A percentile compares a stretch with the other conserved stretches of the same genome.
Conservation (phyloP, 2,113 vertebrate genomes). For the Odontesthes bonariensis region DNA sequence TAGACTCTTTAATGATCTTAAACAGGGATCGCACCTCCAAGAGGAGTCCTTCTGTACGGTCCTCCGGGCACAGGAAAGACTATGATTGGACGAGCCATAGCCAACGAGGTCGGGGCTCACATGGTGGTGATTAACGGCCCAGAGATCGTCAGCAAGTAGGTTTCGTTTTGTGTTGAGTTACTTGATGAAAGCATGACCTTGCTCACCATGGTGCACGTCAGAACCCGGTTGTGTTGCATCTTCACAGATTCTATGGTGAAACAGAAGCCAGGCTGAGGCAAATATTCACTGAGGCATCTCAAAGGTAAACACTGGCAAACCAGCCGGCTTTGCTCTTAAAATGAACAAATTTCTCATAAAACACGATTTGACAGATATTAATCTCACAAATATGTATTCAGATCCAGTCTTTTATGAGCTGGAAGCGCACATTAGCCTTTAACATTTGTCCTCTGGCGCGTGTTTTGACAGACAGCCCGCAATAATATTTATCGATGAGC, state of each 20-base stretch:
- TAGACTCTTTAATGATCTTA: conserved; percentile 1
- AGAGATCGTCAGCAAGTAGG: conserved; percentile 99
- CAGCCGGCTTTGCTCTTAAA: neutral
- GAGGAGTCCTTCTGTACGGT: conserved; percentile 93
- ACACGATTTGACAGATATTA: no score
- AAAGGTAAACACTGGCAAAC: conserved; percentile 78
- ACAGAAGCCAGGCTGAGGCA: conserved; percentile 91
- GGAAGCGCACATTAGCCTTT: neutral
- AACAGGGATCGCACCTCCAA: conserved; percentile 91
- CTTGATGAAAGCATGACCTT: no score
- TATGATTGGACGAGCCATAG: conserved; percentile 94
- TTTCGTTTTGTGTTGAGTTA: neutral
- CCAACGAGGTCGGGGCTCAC: conserved; percentile 90
- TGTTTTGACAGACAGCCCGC: conserved; percentile 85
- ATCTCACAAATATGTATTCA: no score
- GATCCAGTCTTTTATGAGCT: no score
- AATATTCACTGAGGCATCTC: conserved; percentile 92
- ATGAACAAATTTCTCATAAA: neutral
- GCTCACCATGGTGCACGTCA: no score
- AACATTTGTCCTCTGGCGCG: neutral
- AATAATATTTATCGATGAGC: conserved; percentile 97
- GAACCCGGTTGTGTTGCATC: neutral
- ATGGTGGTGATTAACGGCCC: conserved; percentile 95
- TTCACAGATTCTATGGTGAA: conserved; percentile 93
- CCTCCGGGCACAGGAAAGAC: conserved; percentile 98